Evolutionary conservation across 2,888 invertebrate genomes (phyloP).

Genomic region (Leptinotarsa peninsularis): DNA sequence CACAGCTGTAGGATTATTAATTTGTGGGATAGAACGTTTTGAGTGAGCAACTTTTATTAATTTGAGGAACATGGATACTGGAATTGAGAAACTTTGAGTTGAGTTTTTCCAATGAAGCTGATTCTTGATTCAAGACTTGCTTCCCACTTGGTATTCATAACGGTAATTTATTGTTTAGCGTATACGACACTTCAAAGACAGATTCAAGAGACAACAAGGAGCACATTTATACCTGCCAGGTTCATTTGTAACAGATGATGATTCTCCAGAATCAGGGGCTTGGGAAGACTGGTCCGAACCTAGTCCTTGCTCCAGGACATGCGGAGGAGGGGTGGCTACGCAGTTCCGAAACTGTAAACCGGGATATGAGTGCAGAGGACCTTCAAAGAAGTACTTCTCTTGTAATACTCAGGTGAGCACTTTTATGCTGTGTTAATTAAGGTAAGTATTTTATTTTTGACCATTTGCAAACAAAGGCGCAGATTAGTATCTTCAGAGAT

Average conservation of each 20-base stretch:
- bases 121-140: background rate
- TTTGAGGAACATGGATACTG: too few relatives aligned
- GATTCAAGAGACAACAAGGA: conserved; percentile 83
- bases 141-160: background rate
- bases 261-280: conserved; percentile 74
- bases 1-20: too few relatives aligned
- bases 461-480: too few relatives aligned
- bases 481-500: too few relatives aligned
- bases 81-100: too few relatives aligned
- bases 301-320: conserved; percentile 88
- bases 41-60: too few relatives aligned
- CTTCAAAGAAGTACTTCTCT: conserved; percentile 86
- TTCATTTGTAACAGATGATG: conserved; percentile 78
- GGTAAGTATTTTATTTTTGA: too few relatives aligned
- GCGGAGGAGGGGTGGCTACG: conserved; percentile 92
- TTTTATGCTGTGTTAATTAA: background rate
- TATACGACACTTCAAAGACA: conserved; percentile 75
- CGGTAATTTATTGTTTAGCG: conserved; percentile 55
- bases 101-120: background rate
- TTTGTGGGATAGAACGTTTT: too few relatives aligned
- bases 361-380: conserved; percentile 78
- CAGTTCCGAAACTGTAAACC: conserved; percentile 84
- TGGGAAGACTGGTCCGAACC: conserved; percentile 90
- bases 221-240: conserved; percentile 79
- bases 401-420: conserved; percentile 85